These are phyloP conservation scores for Anomalospiza imberbis DNA, from an alignment of 2,797 vertebrate genomes.

Conservation along the genomic window DNA sequence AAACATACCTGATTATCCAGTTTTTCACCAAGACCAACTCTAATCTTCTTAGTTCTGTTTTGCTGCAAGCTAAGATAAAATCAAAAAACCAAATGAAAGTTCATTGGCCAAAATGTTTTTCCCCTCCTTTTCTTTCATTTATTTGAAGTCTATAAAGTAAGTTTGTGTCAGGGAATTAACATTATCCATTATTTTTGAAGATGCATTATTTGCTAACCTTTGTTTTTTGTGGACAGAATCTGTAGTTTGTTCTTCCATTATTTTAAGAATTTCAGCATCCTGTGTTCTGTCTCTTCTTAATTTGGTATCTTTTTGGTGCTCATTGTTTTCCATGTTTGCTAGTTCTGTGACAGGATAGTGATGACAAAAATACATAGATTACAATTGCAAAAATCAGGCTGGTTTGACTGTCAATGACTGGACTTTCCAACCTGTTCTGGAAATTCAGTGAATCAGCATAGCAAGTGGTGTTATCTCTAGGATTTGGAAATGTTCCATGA, in stretches of 20 bases:
- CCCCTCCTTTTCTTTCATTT: not conserved
- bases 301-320: not conserved
- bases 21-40: conserved; percentile 16
- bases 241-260: conserved; percentile 67
- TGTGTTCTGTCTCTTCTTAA: conserved; percentile 56
- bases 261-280: conserved; percentile 70
- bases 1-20: conserved; percentile 63
- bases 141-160: not conserved
- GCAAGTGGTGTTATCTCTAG: not conserved
- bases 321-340: not conserved
- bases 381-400: not conserved
- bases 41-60: not conserved
- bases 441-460: not conserved
- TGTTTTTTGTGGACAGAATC: conserved; percentile 48
- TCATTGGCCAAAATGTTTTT: not conserved
- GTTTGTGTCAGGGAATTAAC: not conserved
- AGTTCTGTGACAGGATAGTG: conserved; percentile 35
- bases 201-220: conserved; percentile 71
- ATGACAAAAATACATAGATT: conserved; percentile 36
- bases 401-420: not conserved
- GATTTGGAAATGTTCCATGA: not conserved
- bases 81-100: conserved; percentile 36
- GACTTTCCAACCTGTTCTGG: not conserved
- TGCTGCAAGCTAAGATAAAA: conserved; percentile 50
- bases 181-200: not conserved